Evolutionary conservation across 2,888 invertebrate genomes (phyloP), one percentile per base, ranked within the genome.

Genomic region (Slavum lentiscoides): DNA sequence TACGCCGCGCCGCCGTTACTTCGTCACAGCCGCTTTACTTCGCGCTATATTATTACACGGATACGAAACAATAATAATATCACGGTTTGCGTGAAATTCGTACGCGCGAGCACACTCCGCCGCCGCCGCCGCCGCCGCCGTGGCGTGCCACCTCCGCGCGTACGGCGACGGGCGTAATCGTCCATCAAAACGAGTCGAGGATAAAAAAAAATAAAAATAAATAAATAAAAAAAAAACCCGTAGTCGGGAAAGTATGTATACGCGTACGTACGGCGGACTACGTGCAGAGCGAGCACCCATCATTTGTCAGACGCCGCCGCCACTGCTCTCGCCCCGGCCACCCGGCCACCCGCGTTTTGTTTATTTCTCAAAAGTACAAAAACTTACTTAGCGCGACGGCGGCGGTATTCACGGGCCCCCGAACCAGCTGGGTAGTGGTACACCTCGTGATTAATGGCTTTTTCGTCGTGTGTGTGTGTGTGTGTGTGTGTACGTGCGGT

Each of bases 401-500:
- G 43, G 76, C 53, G 80, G 80, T 30, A 77, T 77, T 77, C 77
- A 77, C 23, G 64, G 62, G 70, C 49, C 49, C 64, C 70, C 70
- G 80, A 80, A 23, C 77, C 77, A 70, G 64, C 77, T 23, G 80
- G 80, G 80, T 72, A 72, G 80, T 72, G 80, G 80, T 80, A 80
- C 80, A 72, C 72, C 80, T 23, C 80, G 80, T 80, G 80, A 80
- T 80, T 80, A 80, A 80, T 80, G 80, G 80, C 80, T 80, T 80
- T 80, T 72, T 69, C 61, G 23, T 17, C 15, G 55, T 55, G 19
- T 19, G 3, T 13, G 1, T 13, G 19, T 19, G 19, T 55, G 55
- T 55, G 7, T 5, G 55, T 3, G 49, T 3, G 30, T n/a, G n/a
- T n/a, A 13, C 15, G 15, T 11, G 53, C 17, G 17, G 13, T 11